These are phyloP conservation scores for Baryphthengus martii DNA, from an alignment of 2,113 vertebrate genomes.

Conservation along the genomic window DNA sequence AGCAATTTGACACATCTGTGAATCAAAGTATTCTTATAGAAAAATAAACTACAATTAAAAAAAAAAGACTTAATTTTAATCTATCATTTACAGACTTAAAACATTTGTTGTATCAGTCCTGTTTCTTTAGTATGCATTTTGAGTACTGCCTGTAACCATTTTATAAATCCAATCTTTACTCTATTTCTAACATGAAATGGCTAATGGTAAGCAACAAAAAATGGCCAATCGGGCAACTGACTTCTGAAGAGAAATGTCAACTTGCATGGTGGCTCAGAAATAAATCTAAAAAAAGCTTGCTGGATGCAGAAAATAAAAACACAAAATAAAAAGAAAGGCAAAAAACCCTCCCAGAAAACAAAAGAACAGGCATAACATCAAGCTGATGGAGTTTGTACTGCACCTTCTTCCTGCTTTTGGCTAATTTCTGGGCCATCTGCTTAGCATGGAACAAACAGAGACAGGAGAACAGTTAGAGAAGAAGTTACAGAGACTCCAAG, in stretches of 20 bases:
- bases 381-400: slow-evolving; percentile 86
- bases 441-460: slow-evolving; percentile 92
- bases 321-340: slow-evolving; percentile 61
- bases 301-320: slow-evolving; percentile 86
- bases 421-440: slow-evolving; percentile 99
- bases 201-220: slow-evolving; percentile 77
- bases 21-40: not conserved
- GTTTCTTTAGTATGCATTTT: slow-evolving; percentile 21
- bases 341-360: slow-evolving; percentile 52
- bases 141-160: slow-evolving; percentile 9
- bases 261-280: slow-evolving; percentile 63
- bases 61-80: not conserved
- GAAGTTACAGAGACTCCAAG: slow-evolving; percentile 65
- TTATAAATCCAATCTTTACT: slow-evolving; percentile 62
- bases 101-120: slow-evolving; percentile 27
- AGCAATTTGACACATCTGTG: slow-evolving; percentile 72
- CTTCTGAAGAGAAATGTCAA: slow-evolving; percentile 62
- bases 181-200: slow-evolving; percentile 77
- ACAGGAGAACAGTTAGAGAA: slow-evolving; percentile 90
- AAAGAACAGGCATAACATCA: slow-evolving; percentile 77
- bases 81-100: slow-evolving; percentile 5
- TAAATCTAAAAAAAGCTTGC: slow-evolving; percentile 75
- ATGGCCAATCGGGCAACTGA: slow-evolving; percentile 60
- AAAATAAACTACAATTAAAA: not conserved
- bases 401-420: slow-evolving; percentile 99